phyloP scores from a whole-genome alignment of 1,140 invertebrate species.

The Saxidomus purpurata region DNA sequence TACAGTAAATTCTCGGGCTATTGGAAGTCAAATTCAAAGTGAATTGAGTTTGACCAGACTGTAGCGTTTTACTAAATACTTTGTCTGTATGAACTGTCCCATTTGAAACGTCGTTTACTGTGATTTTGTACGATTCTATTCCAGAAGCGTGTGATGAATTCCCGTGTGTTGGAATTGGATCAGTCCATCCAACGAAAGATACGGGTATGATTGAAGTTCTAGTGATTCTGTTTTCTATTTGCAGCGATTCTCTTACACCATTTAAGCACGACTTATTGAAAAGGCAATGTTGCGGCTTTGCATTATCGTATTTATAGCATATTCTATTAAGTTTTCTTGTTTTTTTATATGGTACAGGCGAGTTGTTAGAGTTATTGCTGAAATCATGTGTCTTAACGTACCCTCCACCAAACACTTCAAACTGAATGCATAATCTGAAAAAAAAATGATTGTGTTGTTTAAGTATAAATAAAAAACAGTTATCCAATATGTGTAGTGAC shows the following conservation, averaged over 20 bases:
- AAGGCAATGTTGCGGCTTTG: slow-evolving; percentile 13
- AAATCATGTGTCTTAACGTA: too few relatives aligned
- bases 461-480: too few relatives aligned
- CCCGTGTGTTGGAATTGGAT: not conserved
- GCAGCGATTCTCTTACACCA: not conserved
- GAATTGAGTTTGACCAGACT: not conserved
- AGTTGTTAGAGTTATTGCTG: too few relatives aligned
- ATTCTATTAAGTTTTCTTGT: not conserved
- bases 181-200: not conserved
- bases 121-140: not conserved
- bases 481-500: too few relatives aligned
- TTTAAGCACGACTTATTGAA: too few relatives aligned
- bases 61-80: not conserved
- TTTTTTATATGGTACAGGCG: not conserved
- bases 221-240: not conserved
- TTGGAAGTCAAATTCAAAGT: not conserved
- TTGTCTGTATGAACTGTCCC: not conserved
- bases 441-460: too few relatives aligned
- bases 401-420: too few relatives aligned
- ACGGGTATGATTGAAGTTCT: not conserved
- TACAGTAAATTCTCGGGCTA: not conserved
- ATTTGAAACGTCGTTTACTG: not conserved
- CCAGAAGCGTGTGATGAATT: not conserved
- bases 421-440: too few relatives aligned
- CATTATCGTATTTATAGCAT: slow-evolving; percentile 17